Conservation (phyloP, 2,113 vertebrate species). For the Pipra filicauda region DNA sequence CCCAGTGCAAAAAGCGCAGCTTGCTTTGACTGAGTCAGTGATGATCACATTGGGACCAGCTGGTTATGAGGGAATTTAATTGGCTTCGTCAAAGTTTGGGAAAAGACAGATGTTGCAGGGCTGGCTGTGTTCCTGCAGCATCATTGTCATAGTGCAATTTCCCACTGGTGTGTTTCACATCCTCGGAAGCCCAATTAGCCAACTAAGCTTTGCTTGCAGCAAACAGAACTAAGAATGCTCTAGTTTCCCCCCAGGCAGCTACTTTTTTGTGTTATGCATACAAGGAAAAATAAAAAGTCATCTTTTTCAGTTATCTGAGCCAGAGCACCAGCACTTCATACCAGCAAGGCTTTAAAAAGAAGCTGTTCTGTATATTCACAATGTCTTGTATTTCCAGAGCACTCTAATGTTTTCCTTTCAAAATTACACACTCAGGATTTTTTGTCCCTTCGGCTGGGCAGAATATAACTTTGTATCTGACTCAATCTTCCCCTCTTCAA, state of each 20-base stretch:
- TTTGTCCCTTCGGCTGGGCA: not conserved
- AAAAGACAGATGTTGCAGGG: conserved; percentile 49
- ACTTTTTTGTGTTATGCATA: not conserved
- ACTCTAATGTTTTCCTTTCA: not conserved
- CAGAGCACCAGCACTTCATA: not conserved
- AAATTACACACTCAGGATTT: not conserved
- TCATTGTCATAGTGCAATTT: conserved; percentile 15
- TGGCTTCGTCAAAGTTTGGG: not conserved
- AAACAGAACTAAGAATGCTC: not conserved
- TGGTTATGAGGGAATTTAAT: conserved; percentile 36
- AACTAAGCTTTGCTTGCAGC: conserved; percentile 3
- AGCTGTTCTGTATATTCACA: not conserved
- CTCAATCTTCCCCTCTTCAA: not conserved
- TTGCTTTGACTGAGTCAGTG: not conserved
- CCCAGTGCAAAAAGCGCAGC: not conserved
- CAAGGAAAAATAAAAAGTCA: not conserved
- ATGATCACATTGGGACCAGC: not conserved
- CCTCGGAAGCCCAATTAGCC: conserved; percentile 27
- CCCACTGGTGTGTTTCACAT: not conserved
- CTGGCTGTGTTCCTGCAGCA: conserved; percentile 1
- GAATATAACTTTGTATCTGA: not conserved
- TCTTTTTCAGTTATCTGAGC: not conserved
- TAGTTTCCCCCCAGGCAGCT: not conserved
- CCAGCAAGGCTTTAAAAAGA: not conserved
- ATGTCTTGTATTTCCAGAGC: not conserved